phyloP scores from a whole-genome alignment of 2,888 invertebrate genomes.

The Nemotelus nigrinus region DNA sequence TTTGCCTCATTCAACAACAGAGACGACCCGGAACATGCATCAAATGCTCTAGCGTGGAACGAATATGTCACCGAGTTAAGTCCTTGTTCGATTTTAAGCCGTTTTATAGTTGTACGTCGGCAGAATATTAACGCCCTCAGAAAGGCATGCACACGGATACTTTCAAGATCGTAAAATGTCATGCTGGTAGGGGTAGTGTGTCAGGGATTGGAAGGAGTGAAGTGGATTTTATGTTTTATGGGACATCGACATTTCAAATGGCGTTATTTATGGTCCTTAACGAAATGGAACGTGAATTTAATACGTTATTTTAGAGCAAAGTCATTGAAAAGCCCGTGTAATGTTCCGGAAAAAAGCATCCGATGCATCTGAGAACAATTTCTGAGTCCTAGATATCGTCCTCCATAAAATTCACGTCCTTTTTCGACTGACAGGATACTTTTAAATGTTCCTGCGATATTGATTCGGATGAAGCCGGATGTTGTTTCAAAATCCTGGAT shows the following conservation, averaged over 20 bases:
- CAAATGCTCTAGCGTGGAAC: conserved; percentile 14
- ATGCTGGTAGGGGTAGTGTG: background rate
- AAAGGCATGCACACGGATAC: background rate
- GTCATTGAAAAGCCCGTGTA: background rate
- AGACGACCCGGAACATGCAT: conserved; percentile 6
- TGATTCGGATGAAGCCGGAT: background rate
- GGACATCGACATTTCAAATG: conserved; percentile 15
- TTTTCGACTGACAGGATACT: background rate
- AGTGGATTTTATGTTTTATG: conserved; percentile 21
- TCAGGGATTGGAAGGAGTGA: background rate
- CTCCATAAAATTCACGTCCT: background rate
- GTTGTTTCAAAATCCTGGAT: background rate
- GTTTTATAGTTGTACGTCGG: conserved; percentile 20
- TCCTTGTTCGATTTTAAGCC: conserved; percentile 32
- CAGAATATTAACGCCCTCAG: conserved; percentile 13
- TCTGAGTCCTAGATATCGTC: background rate
- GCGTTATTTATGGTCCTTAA: conserved; percentile 32
- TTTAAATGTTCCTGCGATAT: background rate
- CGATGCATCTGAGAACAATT: background rate
- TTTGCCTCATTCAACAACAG: conserved; percentile 2
- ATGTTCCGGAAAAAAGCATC: background rate
- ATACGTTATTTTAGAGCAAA: conserved; percentile 20
- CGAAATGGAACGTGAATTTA: conserved; percentile 34
- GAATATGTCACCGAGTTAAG: conserved; percentile 29
- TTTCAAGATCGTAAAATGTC: background rate